Conservation (phyloP, 2,888 invertebrate species). For the Drosophila emarginata region DNA sequence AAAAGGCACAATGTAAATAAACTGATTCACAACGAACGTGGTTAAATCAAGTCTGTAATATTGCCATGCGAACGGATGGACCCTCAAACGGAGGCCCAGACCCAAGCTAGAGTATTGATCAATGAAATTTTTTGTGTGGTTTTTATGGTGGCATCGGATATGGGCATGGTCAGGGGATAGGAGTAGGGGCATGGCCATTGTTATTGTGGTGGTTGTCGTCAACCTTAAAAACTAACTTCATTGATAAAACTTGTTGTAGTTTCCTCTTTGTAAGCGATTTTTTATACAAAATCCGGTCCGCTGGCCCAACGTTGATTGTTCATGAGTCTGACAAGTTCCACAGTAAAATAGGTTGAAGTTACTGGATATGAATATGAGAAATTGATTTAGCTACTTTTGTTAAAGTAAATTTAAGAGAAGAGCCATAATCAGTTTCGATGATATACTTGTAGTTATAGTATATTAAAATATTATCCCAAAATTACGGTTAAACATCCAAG, state of each 20-base stretch:
- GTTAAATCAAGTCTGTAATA: slow-evolving; percentile 58
- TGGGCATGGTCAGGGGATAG: slow-evolving; percentile 7
- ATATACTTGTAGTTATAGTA: no score
- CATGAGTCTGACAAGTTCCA: slow-evolving; percentile 63
- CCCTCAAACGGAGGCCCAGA: slow-evolving; percentile 1
- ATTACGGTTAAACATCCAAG: no score
- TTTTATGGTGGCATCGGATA: slow-evolving; percentile 44
- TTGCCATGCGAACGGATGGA: slow-evolving; percentile 50
- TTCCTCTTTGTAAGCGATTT: slow-evolving; percentile 73
- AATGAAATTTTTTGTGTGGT: slow-evolving; percentile 56
- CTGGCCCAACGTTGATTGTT: slow-evolving; percentile 7
- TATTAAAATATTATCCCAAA: no score
- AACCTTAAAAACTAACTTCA: slow-evolving; percentile 58
- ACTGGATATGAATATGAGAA: slow-evolving; percentile 13
- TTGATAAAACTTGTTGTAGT: slow-evolving; percentile 68
- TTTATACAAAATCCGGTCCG: slow-evolving; percentile 64
- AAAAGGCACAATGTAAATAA: slow-evolving; percentile 20
- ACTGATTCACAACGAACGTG: slow-evolving; percentile 40
- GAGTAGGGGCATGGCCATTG: slow-evolving; percentile 12
- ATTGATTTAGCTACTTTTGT: slow-evolving; percentile 5
- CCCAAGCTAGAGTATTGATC: slow-evolving; percentile 47
- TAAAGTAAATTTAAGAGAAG: no score
- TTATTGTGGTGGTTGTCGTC: slow-evolving; percentile 53
- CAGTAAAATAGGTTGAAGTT: slow-evolving; percentile 35
- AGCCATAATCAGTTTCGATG: no score